Evolutionary conservation across 1,140 invertebrate species (phyloP).

Genomic region (Sinonovacula constricta): DNA sequence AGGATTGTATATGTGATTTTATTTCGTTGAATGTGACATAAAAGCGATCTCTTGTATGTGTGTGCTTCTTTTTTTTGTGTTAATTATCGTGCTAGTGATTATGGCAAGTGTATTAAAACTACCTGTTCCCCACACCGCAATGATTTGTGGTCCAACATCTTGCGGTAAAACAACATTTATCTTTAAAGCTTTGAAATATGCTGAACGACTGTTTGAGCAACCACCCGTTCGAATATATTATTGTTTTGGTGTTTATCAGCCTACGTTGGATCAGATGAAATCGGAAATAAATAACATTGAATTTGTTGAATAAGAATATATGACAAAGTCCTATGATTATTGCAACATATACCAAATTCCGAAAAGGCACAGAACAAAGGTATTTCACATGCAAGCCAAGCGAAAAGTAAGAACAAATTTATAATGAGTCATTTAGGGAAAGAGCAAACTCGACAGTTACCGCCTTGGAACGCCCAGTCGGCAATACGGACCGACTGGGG

Average conservation of each 20-base stretch:
- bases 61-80: background rate
- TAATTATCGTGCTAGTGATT: background rate
- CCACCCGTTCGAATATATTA: background rate
- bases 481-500: too few species aligned
- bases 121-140: background rate
- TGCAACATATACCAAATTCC: too few species aligned
- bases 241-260: background rate
- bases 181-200: background rate
- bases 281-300: background rate
- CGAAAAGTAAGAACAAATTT: too few species aligned
- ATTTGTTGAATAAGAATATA: too few species aligned
- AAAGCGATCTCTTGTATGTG: background rate
- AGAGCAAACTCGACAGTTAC: too few species aligned
- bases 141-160: background rate
- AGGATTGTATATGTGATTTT: too few species aligned
- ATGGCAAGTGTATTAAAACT: background rate
- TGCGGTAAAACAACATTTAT: background rate
- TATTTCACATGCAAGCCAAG: too few species aligned
- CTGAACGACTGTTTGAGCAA: background rate
- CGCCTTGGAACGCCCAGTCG: too few species aligned
- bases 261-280: background rate
- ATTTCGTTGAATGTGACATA: background rate
- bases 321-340: too few species aligned
- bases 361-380: too few species aligned
- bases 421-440: too few species aligned